Conservation (phyloP, 37 sponge, comb jelly and placozoan species). For the Aphrocallistes beatrix region DNA sequence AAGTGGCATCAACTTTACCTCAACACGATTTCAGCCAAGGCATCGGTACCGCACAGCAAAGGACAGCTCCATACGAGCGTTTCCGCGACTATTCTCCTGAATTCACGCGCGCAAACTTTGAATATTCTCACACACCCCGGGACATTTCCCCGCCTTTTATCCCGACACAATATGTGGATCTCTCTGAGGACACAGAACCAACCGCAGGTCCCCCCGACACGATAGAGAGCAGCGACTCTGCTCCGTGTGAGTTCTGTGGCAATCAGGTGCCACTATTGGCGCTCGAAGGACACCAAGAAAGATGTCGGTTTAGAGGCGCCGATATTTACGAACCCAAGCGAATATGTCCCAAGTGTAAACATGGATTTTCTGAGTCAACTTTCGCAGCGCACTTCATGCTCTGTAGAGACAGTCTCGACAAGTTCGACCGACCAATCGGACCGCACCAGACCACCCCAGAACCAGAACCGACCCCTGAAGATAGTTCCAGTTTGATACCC, state of each 20-base stretch:
- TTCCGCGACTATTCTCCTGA: too few relatives aligned
- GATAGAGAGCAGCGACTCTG: neutral
- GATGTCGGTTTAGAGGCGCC: neutral
- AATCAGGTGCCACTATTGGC: neutral
- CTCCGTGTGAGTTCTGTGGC: neutral
- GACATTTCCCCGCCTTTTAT: too few relatives aligned
- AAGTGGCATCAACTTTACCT: neutral
- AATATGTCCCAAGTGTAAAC: neutral
- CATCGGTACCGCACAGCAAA: too few relatives aligned
- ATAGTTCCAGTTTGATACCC: conserved; percentile 7
- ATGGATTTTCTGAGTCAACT: neutral
- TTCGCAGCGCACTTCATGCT: neutral
- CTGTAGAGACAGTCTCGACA: neutral
- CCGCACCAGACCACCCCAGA: neutral
- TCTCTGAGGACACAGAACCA: neutral
- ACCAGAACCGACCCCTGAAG: neutral
- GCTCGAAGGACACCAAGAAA: neutral
- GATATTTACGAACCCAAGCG: neutral
- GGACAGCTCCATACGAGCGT: too few relatives aligned
- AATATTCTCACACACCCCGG: too few relatives aligned
- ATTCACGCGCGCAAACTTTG: too few relatives aligned
- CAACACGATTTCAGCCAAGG: neutral
- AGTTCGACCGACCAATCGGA: neutral
- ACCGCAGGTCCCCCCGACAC: neutral
- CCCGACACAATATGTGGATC: too few relatives aligned